Evolutionary conservation across 2,888 invertebrate species (phyloP).

Genomic region (Helleia helle): DNA sequence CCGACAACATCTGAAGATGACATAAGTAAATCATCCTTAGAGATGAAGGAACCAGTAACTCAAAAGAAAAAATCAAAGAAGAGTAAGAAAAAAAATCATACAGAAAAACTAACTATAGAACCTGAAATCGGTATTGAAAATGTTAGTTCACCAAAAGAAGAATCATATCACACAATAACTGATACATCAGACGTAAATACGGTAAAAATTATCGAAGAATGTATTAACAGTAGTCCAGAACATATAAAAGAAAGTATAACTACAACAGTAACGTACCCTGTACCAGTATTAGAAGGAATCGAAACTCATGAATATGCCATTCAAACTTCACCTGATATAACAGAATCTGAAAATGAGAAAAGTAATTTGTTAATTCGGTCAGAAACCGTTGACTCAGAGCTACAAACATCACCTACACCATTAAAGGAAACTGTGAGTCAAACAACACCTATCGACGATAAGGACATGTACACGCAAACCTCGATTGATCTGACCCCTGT

Average conservation of each 20-base stretch:
- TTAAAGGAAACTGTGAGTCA: conserved; percentile 72
- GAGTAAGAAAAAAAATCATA: conserved; percentile 58
- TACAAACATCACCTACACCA: conserved; percentile 71
- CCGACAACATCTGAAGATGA: conserved; percentile 52
- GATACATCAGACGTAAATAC: conserved; percentile 73
- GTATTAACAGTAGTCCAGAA: conserved; percentile 68
- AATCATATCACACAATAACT: conserved; percentile 75
- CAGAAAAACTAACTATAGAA: conserved; percentile 49
- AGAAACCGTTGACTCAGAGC: conserved; percentile 47
- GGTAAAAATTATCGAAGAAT: conserved; percentile 80
- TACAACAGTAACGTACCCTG: conserved; percentile 70
- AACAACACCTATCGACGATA: conserved; percentile 72
- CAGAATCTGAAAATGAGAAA: conserved; percentile 49
- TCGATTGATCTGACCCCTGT: conserved; percentile 38
- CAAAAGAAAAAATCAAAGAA: conserved; percentile 61
- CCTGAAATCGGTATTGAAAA: conserved; percentile 64
- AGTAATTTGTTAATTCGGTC: conserved; percentile 33
- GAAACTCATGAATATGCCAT: conserved; percentile 69
- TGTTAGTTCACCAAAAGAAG: conserved; percentile 68
- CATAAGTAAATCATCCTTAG: conserved; percentile 38
- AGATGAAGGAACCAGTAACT: conserved; percentile 32
- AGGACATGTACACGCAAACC: conserved; percentile 56
- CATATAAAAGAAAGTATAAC: conserved; percentile 54
- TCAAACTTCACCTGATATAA: conserved; percentile 75
- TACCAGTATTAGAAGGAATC: conserved; percentile 75